These are phyloP conservation scores for Oenanthe melanoleuca DNA, from an alignment of 2,113 vertebrate species.

Conservation along the genomic window DNA sequence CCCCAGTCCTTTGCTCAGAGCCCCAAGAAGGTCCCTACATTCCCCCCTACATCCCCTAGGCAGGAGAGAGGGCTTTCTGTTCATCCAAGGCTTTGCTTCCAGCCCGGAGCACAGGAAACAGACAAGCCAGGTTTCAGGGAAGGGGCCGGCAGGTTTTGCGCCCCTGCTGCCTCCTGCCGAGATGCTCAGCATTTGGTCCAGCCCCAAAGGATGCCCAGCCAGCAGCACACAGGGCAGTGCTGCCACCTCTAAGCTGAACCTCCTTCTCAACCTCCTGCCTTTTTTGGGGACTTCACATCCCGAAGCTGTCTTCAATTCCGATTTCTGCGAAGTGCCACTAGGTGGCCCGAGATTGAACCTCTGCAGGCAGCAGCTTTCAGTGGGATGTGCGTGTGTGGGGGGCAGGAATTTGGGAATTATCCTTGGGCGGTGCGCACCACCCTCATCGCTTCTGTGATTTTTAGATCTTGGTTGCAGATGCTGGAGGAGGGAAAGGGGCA, in stretches of 20 bases:
- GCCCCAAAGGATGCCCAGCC: neutral
- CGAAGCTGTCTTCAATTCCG: neutral
- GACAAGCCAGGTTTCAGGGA: neutral
- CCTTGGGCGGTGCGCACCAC: constrained; percentile 40
- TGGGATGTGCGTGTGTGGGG: neutral
- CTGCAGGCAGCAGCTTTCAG: neutral
- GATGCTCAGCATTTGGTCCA: neutral
- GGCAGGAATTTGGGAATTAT: constrained; percentile 14
- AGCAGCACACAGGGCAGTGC: neutral
- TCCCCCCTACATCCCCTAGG: too few relatives aligned
- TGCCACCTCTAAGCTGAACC: neutral
- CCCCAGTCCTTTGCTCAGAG: neutral
- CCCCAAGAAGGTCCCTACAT: neutral
- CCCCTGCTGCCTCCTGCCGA: neutral
- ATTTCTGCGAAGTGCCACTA: constrained; percentile 12
- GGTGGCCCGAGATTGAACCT: neutral
- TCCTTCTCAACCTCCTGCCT: neutral
- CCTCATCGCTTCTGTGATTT: constrained; percentile 18
- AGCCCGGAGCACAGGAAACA: neutral
- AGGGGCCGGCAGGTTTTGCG: neutral
- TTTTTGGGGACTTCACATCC: accelerated
- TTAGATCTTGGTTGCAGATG: constrained; percentile 40
- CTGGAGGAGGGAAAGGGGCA: constrained; percentile 37
- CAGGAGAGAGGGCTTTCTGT: neutral
- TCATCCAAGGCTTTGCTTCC: neutral